phyloP scores from a whole-genome alignment of 1,140 invertebrate species.

The Caenorhabditis brenneri region DNA sequence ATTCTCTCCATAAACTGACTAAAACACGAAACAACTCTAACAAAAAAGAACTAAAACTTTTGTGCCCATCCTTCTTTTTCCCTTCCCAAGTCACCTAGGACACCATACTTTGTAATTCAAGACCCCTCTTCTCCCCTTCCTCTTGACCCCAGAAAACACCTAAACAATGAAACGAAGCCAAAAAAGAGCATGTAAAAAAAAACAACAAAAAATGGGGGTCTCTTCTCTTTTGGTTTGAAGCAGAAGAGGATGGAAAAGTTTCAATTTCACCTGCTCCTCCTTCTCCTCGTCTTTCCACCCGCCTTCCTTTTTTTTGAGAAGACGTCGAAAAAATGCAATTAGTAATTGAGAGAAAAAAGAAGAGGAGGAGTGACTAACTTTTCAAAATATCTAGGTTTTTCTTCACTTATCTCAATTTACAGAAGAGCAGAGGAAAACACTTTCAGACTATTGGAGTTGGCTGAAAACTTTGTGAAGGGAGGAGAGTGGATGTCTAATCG shows the following conservation, averaged over 20 bases:
- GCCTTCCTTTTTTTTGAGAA: background rate
- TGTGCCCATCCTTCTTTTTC: too few species aligned
- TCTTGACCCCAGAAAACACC: background rate
- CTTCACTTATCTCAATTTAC: background rate
- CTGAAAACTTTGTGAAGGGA: too few species aligned
- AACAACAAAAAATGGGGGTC: background rate
- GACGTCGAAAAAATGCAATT: background rate
- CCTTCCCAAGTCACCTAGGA: too few species aligned
- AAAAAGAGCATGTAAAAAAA: background rate
- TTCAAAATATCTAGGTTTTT: background rate
- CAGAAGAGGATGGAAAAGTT: slow-evolving; percentile 1
- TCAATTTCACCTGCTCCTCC: slow-evolving; percentile 29
- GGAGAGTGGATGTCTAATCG: too few species aligned
- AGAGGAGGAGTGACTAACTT: background rate
- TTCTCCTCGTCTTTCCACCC: background rate
- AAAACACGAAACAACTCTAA: too few species aligned
- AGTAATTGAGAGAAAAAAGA: background rate
- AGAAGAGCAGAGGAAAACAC: background rate
- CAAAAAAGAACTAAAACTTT: too few species aligned
- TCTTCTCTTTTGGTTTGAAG: background rate
- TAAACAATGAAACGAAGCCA: background rate
- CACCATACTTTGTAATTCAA: too few species aligned
- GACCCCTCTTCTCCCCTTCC: too few species aligned
- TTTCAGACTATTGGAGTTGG: too few species aligned
- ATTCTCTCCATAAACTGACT: too few species aligned